Evolutionary conservation across 53 echinoderm and acorn worm genomes (phyloP).

Genomic region (Henricia sp.): DNA sequence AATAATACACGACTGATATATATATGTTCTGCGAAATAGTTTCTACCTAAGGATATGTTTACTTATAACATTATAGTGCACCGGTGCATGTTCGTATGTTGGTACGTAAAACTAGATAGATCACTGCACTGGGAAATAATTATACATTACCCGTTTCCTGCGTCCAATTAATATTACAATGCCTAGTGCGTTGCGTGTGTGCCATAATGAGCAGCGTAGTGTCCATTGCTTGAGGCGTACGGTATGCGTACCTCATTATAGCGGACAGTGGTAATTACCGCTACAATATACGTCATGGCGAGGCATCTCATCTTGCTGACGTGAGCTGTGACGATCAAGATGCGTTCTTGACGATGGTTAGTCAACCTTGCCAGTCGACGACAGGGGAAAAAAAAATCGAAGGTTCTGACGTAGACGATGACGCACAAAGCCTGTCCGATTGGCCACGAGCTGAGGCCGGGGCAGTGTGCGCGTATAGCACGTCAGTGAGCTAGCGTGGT

Average conservation of each 20-base stretch:
- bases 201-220: not conserved
- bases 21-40: too few relatives aligned
- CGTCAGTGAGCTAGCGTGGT: slow-evolving; percentile 54
- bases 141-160: slow-evolving; percentile 25
- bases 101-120: not conserved
- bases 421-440: slow-evolving; percentile 36
- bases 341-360: slow-evolving; percentile 39
- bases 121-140: slow-evolving; percentile 27
- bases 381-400: slow-evolving; percentile 33
- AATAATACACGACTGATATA: too few relatives aligned
- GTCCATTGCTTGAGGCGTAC: not conserved
- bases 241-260: slow-evolving; percentile 28
- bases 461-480: slow-evolving; percentile 7
- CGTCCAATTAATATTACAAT: slow-evolving; percentile 18
- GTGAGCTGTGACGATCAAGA: slow-evolving; percentile 42
- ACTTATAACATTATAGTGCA: too few relatives aligned
- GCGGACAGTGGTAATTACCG: slow-evolving; percentile 26
- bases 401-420: slow-evolving; percentile 50
- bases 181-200: not conserved
- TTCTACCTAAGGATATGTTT: too few relatives aligned
- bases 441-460: slow-evolving; percentile 23
- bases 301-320: slow-evolving; percentile 10
- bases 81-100: not conserved
- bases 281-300: slow-evolving; percentile 24
- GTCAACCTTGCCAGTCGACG: slow-evolving; percentile 13